Evolutionary conservation across 2,888 invertebrate genomes (phyloP), one percentile per base, ranked within the genome.

Genomic region (Spodoptera littoralis): DNA sequence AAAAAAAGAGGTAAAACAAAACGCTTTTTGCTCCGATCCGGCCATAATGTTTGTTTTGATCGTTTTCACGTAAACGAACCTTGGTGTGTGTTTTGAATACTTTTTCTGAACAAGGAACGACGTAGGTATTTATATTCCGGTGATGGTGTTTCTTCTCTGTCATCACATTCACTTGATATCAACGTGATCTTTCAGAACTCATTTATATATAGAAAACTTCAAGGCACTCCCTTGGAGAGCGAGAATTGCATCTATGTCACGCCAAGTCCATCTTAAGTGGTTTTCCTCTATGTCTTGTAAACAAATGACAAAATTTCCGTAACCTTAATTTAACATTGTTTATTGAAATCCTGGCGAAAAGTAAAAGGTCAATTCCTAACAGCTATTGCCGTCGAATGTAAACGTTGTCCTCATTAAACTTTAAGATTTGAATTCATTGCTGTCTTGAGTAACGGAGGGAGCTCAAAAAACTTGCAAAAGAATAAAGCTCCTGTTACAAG

Each of bases 11-110:
- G 74, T 87, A 83, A 84, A 86, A 86, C 82, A 86, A 74, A 70
- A 84, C 84, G 41, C 85, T 90, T 92, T 92, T 91, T 91, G 89
- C 85, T 79, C 83, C 81, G 78, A 87, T 85, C 88, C 86, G 81
- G 84, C 77, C 88, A 84, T 89, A 88, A 89, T 89, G 90, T 93
- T 93, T 93, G 92, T 92, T 93, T 93, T 92, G 90, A 91, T 92
- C 89, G 91, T 90, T 92, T 92, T 90, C 88, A 90, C 89, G 88
- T 90, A 90, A 91, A 91, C 85, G 86, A 85, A 84, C 83, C 84
- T 82, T 81, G 84, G 85, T 84, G 82, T 85, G 85, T 86, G 82
- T 85, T 87, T 87, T 85, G 55, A 65, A 74, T 66, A 60, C 22
- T 64, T 77, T 74, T 77, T 83, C 81, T 84, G 81, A 81, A 87